A percentile compares a stretch with the other conserved stretches of the same genome.
Conservation (phyloP, 2,113 vertebrate genomes). For the Shinisaurus crocodilurus region DNA sequence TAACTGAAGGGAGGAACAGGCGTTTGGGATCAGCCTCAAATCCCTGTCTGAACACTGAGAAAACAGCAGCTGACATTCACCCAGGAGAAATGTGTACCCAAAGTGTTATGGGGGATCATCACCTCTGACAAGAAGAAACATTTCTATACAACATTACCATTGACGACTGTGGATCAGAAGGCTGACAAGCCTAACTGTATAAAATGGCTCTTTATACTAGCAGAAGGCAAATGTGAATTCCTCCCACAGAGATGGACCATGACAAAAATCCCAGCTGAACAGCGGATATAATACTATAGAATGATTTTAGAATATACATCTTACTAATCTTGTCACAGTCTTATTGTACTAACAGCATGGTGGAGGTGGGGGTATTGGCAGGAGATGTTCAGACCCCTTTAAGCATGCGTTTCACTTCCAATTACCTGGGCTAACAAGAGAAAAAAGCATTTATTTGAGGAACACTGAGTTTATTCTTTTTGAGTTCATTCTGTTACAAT, state of each 20-base stretch:
- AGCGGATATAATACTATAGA: background rate
- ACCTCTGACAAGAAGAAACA: background rate
- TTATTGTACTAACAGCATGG: background rate
- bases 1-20: background rate
- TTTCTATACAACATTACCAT: background rate
- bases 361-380: too few species aligned
- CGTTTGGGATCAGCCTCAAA: background rate
- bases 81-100: background rate
- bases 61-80: background rate
- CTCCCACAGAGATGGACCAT: background rate
- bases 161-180: background rate
- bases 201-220: background rate
- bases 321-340: background rate
- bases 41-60: background rate
- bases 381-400: background rate
- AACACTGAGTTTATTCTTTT: too few species aligned
- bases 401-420: background rate
- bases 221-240: background rate
- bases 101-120: background rate
- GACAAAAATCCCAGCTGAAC: too few species aligned
- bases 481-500: background rate
- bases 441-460: background rate
- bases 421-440: background rate
- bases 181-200: background rate
- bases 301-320: background rate